Evolutionary conservation across 2,797 vertebrate species (phyloP).

Genomic region (Ispidina picta): DNA sequence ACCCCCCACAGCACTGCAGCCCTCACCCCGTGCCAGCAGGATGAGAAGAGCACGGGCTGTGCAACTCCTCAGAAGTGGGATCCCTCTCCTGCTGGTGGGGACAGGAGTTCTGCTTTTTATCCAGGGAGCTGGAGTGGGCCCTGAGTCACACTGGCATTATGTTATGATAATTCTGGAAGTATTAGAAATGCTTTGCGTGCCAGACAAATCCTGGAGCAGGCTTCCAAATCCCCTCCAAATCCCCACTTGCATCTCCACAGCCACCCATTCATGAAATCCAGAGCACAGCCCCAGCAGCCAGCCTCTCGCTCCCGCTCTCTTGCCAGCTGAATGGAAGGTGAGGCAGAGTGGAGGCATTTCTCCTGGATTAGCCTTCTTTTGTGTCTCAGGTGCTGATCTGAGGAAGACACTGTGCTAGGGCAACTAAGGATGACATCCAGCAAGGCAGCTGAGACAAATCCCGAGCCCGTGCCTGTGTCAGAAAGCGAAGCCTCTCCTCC

Average conservation of each 20-base stretch:
- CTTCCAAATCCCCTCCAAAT: constrained; percentile 66
- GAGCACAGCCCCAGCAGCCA: constrained; percentile 1
- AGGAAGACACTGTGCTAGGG: not conserved
- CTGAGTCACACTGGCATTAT: not conserved
- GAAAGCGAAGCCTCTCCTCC: not conserved
- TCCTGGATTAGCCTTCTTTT: not conserved
- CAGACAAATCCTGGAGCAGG: constrained; percentile 62
- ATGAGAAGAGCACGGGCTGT: not conserved
- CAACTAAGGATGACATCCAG: not conserved
- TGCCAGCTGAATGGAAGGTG: not conserved
- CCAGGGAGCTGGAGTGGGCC: not conserved
- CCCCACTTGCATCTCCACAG: constrained; percentile 24
- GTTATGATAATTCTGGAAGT: constrained; percentile 39
- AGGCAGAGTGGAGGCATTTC: not conserved
- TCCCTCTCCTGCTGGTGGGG: not conserved
- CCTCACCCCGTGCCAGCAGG: not conserved
- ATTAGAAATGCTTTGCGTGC: constrained; percentile 36
- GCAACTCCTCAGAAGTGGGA: not conserved
- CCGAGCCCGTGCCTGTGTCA: not conserved
- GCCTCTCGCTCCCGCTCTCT: not conserved
- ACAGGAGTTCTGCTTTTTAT: not conserved
- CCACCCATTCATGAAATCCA: constrained; percentile 61
- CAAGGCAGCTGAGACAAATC: not conserved
- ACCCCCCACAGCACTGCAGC: not conserved
- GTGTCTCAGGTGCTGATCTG: not conserved